Evolutionary conservation across 2,888 invertebrate species (phyloP), one percentile per base, ranked within the genome.

Genomic region (Brachycybe producta): DNA sequence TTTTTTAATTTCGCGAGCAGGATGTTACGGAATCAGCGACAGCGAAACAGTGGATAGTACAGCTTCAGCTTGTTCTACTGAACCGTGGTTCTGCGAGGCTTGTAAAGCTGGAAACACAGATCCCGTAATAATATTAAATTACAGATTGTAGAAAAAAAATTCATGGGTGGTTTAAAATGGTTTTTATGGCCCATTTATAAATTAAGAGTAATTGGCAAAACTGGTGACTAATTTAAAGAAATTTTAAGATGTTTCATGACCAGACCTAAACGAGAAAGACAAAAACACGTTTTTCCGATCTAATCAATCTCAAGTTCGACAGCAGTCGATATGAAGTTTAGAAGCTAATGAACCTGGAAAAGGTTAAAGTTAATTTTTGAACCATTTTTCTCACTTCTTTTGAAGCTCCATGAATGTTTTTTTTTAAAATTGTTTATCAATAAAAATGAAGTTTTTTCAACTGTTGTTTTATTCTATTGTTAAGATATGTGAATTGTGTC

Each of bases 41-140:
- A 81, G 82, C 39, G 83, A 83, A 35, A 91, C 88, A 69, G 79
- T 88, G 55, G 85, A 87, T 4, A 92, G 92, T 63, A 88, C 91
- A 24, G 85, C 86, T 56, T 94, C 94, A 13, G 82, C 91, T 0
- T 88, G 90, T 49, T 90, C 92, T 26, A 95, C 94, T 0, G 95
- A 97, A 57, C 95, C 95, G 0, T 98, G 98, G 98, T 98, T 98
- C 69, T 98, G 98, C 72, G 97, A 98, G 67, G 88, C 95, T 4
- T 98, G 98, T 64, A 83, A 86, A 60, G 91, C 91, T 19, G 90
- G 88, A 0, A 80, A 86, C 13, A 77, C 75, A 13, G 82, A 84
- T 65, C 94, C 94, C 0, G 78, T 69, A 57, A 61, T 63, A 3
- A 5, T 21, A 61, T 32, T 23, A 24, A 19, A 3, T 4, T 26